phyloP scores from a whole-genome alignment of 2,113 vertebrate species.

The Prunella himalayana region DNA sequence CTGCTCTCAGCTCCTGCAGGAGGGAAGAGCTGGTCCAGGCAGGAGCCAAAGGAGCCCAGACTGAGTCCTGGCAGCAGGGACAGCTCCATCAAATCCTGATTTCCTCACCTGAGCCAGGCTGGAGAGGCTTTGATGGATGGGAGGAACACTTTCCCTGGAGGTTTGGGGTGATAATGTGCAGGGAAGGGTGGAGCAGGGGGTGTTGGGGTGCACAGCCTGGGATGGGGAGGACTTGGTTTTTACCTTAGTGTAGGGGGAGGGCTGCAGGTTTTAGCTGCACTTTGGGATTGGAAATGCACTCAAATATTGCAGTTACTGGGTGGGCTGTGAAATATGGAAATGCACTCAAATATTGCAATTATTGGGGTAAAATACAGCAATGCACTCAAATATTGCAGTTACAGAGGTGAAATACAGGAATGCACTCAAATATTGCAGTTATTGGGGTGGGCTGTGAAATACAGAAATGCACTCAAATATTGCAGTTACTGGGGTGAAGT shows the following conservation, averaged over 20 bases:
- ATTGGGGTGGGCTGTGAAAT: too few relatives aligned
- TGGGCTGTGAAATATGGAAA: too few relatives aligned
- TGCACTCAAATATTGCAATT: too few relatives aligned
- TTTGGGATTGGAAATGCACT: neutral
- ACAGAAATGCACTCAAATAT: neutral
- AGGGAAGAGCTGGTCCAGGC: neutral
- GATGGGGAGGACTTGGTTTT: neutral
- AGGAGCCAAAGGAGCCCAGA: neutral
- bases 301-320: too few relatives aligned
- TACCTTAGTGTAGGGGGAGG: neutral
- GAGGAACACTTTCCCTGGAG: neutral
- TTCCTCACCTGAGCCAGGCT: neutral
- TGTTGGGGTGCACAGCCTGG: neutral
- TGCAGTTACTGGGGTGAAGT: neutral
- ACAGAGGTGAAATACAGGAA: too few relatives aligned
- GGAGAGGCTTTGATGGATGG: neutral
- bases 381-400: too few relatives aligned
- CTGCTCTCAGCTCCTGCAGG: neutral
- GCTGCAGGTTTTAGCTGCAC: neutral
- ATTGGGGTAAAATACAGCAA: too few relatives aligned
- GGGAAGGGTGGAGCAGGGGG: neutral
- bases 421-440: too few relatives aligned
- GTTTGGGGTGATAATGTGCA: rapidly evolving
- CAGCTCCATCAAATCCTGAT: neutral
- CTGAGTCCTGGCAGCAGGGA: neutral